phyloP scores from a whole-genome alignment of 2,113 vertebrate species.

The Catagonus wagneri region DNA sequence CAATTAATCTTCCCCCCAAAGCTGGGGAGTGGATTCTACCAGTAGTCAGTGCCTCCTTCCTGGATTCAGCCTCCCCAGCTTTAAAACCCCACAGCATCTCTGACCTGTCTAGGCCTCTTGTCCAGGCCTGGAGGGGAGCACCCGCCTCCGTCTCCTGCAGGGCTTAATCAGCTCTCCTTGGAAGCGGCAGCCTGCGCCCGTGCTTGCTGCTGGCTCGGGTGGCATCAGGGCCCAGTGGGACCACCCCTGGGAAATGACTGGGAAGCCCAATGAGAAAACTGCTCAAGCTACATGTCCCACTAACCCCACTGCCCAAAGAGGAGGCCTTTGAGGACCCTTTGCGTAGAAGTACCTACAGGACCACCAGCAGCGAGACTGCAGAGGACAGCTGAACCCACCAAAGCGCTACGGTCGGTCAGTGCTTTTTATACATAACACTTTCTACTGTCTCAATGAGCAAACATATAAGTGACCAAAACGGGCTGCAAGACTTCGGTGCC shows the following conservation, averaged over 20 bases:
- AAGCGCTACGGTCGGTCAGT: neutral
- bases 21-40: neutral
- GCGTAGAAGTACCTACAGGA: neutral
- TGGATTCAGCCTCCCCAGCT: neutral
- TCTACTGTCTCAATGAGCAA: neutral
- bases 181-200: neutral
- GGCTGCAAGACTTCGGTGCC: neutral
- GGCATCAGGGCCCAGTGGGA: neutral
- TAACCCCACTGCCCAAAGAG: neutral
- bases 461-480: neutral
- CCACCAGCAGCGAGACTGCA: neutral
- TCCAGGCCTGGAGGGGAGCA: neutral
- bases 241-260: neutral
- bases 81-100: neutral
- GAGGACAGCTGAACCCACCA: neutral
- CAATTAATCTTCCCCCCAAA: neutral
- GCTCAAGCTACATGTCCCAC: neutral
- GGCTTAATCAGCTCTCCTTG: neutral
- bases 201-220: accelerated
- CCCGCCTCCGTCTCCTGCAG: accelerated
- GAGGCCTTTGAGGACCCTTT: neutral
- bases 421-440: neutral
- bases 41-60: neutral
- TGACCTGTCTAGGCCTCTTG: neutral
- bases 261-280: neutral